phyloP scores from a whole-genome alignment of 1,140 invertebrate species.

The Xylocopa sonorina region DNA sequence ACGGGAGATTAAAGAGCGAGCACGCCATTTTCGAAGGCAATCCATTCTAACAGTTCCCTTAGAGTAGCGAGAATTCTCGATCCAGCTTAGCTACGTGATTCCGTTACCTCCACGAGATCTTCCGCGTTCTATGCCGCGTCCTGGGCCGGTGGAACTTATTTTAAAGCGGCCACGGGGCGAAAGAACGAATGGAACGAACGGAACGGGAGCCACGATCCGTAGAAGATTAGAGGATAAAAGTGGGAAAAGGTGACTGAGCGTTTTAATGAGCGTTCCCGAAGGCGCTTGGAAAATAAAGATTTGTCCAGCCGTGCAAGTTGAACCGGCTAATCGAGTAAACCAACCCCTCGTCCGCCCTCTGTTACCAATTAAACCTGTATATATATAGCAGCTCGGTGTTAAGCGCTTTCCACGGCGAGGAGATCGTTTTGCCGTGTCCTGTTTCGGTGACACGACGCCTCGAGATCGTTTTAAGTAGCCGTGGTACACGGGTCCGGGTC shows the following conservation, averaged over 20 bases:
- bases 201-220: too few species aligned
- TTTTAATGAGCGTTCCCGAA: neutral
- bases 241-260: too few species aligned
- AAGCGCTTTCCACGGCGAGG: too few species aligned
- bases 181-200: neutral
- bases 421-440: neutral
- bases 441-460: neutral
- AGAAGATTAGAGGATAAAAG: too few species aligned
- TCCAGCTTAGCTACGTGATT: constrained; percentile 19
- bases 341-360: neutral
- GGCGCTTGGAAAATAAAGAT: constrained; percentile 2
- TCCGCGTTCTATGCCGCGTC: constrained; percentile 45
- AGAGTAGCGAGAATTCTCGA: constrained; percentile 27
- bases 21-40: constrained; percentile 1
- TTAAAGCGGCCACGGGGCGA: neutral
- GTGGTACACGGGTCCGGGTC: neutral
- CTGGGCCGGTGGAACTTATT: constrained; percentile 19
- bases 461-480: neutral
- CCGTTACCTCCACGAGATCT: constrained; percentile 12
- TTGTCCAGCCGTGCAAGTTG: neutral
- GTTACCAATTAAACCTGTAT: constrained; percentile 14
- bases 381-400: neutral
- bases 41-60: neutral
- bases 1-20: constrained; percentile 29
- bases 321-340: neutral